Evolutionary conservation across 2,888 invertebrate genomes (phyloP), one percentile per base, ranked within the genome.

Genomic region (Eilema depressum): DNA sequence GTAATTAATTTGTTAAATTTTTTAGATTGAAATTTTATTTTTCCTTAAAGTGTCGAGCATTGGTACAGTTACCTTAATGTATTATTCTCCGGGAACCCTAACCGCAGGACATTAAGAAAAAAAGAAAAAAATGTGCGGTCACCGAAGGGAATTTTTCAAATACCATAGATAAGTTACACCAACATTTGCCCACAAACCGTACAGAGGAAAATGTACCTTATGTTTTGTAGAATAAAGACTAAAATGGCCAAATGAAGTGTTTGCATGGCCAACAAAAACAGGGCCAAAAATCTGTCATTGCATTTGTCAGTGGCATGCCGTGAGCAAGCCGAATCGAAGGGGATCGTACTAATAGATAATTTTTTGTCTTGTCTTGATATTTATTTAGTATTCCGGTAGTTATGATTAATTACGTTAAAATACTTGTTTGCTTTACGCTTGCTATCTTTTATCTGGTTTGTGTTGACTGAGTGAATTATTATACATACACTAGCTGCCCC

Each of bases 271-370:
- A 65, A 70, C 74, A 82, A 80, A 82, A 80, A 82, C 68, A 71
- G 73, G 83, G 79, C 69, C 72, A 83, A 82, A 84, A 81, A 87
- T 88, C 85, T 85, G 85, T 86, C 85, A 84, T 83, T 80, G 83
- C 84, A 84, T 86, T 86, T 88, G 86, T 86, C 84, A 82, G 80
- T 83, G 81, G 81, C 83, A 83, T 83, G 80, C 80, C 76, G 68
- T 62, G 74, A 78, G 76, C 78, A 83, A 76, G 81, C 82, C 72
- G 80, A 78, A 81, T 83, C 82, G 79, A 82, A 84, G 83, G 82
- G 80, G 62, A 70, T 57, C 56, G 62, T 68, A 63, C 64, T 79
- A 75, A 79, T 79, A 77, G 66, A 75, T 67, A 82, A 68, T 82
- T 79, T 81, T 82, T 77, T 82, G 68, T 69, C 57, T 59, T 67